These are phyloP conservation scores for Ursus arctos DNA, from an alignment of 2,113 vertebrate species.

Conservation along the genomic window DNA sequence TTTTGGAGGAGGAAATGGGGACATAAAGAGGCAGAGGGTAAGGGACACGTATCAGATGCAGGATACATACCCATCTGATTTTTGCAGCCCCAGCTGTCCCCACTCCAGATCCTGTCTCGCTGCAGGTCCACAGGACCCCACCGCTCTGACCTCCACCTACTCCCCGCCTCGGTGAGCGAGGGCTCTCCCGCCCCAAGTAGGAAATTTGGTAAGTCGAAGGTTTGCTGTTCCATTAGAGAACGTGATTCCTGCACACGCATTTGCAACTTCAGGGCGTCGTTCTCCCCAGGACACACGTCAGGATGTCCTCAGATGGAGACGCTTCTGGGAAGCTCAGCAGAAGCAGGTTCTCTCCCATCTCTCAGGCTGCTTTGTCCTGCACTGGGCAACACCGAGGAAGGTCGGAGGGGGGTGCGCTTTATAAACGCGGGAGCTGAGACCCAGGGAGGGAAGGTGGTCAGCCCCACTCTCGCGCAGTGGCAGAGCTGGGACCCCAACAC, in stretches of 20 bases:
- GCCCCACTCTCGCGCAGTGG: not conserved
- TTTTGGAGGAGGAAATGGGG: not conserved
- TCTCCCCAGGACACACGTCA: not conserved
- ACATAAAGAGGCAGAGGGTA: not conserved
- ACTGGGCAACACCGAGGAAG: not conserved
- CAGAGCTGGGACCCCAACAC: not conserved
- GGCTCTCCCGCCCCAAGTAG: not conserved
- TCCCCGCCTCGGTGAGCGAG: not conserved
- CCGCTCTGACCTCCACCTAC: not conserved
- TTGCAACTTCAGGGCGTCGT: too few species aligned
- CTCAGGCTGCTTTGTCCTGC: not conserved
- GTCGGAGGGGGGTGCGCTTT: not conserved
- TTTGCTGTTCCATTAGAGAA: too few species aligned
- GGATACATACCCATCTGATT: fast-evolving
- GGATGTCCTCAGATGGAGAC: too few species aligned
- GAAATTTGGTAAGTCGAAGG: not conserved
- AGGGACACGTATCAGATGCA: fast-evolving
- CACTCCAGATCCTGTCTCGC: not conserved
- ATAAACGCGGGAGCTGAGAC: not conserved
- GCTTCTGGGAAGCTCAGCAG: too few species aligned
- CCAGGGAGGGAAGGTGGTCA: not conserved
- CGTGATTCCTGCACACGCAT: not conserved
- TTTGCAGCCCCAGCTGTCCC: too few species aligned
- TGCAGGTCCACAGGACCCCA: not conserved
- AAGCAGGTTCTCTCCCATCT: not conserved